Conservation (phyloP, 2,797 vertebrate genomes). For the Oryzias dopingdopingensis region DNA sequence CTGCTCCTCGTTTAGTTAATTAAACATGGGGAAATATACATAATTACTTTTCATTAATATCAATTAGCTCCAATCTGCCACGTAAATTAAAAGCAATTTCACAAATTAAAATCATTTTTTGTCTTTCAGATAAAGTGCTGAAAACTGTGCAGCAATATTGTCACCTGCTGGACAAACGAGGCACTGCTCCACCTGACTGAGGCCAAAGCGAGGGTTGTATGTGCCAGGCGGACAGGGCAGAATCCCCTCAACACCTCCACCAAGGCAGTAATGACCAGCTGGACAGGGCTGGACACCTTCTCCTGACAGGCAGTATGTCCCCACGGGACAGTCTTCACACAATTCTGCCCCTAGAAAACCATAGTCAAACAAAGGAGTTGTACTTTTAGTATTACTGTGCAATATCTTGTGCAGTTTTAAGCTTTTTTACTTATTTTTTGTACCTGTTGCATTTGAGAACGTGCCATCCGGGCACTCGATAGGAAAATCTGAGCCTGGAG, state of each 20-base stretch:
- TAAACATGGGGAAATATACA: constrained; percentile 7
- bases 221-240: constrained; percentile 84
- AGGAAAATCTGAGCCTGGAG: constrained; percentile 71
- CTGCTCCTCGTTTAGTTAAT: constrained; percentile 1
- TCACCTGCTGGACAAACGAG: constrained; percentile 86
- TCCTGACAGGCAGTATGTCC: constrained; percentile 81
- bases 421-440: background rate
- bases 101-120: background rate
- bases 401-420: background rate
- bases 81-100: constrained; percentile 4
- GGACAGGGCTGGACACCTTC: constrained; percentile 77
- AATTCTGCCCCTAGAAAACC: constrained; percentile 69
- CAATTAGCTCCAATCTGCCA: constrained; percentile 29
- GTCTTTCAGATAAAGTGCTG: background rate
- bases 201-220: constrained; percentile 77
- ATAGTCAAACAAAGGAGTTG: background rate
- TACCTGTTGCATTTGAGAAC: constrained; percentile 81
- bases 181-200: constrained; percentile 80
- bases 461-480: constrained; percentile 75
- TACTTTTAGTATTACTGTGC: background rate
- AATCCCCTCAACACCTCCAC: constrained; percentile 72
- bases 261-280: constrained; percentile 81
- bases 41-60: constrained; percentile 10
- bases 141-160: constrained; percentile 53
- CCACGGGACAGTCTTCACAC: constrained; percentile 81